These are phyloP conservation scores for Vesta saturnalis DNA, from an alignment of 2,888 invertebrate species.

Conservation along the genomic window DNA sequence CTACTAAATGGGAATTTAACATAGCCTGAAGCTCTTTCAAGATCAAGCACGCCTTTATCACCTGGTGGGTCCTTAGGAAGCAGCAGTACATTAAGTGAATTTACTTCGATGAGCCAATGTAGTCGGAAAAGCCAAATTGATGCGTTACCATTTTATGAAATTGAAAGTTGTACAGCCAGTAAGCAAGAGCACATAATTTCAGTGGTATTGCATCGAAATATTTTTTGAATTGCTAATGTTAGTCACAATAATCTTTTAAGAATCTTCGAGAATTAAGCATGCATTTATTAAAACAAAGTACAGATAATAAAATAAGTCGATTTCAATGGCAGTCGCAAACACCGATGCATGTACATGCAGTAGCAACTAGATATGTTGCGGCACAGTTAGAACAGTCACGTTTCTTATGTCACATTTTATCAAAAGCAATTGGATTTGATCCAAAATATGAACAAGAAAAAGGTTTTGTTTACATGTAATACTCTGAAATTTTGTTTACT, in stretches of 20 bases:
- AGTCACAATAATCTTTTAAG: slow-evolving; percentile 59
- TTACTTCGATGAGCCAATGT: slow-evolving; percentile 63
- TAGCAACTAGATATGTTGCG: slow-evolving; percentile 82
- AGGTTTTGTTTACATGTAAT: slow-evolving; percentile 84
- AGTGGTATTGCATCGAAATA: too few species aligned
- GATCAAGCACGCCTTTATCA: slow-evolving; percentile 86
- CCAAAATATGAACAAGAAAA: slow-evolving; percentile 75
- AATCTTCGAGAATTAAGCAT: slow-evolving; percentile 87
- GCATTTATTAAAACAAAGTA: slow-evolving; percentile 77
- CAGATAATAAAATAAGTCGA: slow-evolving; percentile 63
- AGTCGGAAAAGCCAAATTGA: slow-evolving; percentile 64
- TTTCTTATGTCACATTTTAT: slow-evolving; percentile 78
- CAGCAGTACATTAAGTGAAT: slow-evolving; percentile 61
- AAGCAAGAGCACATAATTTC: slow-evolving; percentile 90
- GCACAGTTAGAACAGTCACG: slow-evolving; percentile 85
- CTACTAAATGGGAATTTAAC: slow-evolving; percentile 40
- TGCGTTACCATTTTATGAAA: slow-evolving; percentile 80
- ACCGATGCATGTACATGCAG: slow-evolving; percentile 79
- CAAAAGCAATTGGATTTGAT: slow-evolving; percentile 74
- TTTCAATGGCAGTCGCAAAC: slow-evolving; percentile 66
- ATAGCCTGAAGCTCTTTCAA: slow-evolving; percentile 87
- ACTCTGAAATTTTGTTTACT: slow-evolving; percentile 40
- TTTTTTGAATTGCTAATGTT: neutral
- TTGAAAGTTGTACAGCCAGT: slow-evolving; percentile 87
- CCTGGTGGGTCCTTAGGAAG: slow-evolving; percentile 69